phyloP scores from a whole-genome alignment of 2,113 vertebrate genomes.

The Sisor rabdophorus region DNA sequence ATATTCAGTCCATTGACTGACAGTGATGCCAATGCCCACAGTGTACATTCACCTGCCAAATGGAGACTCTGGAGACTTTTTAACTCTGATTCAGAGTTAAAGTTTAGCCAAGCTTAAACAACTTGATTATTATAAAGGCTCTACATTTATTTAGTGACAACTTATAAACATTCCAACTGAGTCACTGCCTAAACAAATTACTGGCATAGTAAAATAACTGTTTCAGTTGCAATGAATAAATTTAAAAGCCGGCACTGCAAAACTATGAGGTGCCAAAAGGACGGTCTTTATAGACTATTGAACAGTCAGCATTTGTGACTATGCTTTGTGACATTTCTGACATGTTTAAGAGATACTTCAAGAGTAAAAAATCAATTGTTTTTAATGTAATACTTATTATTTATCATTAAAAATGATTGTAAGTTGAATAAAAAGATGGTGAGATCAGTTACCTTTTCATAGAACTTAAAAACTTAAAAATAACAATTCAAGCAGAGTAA shows the following conservation, averaged over 20 bases:
- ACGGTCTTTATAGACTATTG: too few relatives aligned
- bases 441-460: too few relatives aligned
- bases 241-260: neutral
- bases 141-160: neutral
- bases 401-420: too few relatives aligned
- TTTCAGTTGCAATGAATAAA: neutral
- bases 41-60: neutral
- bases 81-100: neutral
- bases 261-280: neutral
- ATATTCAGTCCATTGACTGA: neutral
- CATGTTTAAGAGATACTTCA: too few relatives aligned
- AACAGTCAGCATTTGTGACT: too few relatives aligned
- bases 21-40: neutral
- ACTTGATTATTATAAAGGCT: neutral
- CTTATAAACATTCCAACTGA: neutral
- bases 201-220: neutral
- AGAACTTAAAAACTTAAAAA: too few relatives aligned
- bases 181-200: neutral
- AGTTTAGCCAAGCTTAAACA: neutral
- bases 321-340: too few relatives aligned
- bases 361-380: too few relatives aligned
- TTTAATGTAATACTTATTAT: too few relatives aligned
- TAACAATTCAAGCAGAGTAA: too few relatives aligned
- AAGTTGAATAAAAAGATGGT: too few relatives aligned
- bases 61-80: neutral